These are phyloP conservation scores for Schizopygopsis malacanthus DNA, from an alignment of 2,797 vertebrate species.

Conservation along the genomic window DNA sequence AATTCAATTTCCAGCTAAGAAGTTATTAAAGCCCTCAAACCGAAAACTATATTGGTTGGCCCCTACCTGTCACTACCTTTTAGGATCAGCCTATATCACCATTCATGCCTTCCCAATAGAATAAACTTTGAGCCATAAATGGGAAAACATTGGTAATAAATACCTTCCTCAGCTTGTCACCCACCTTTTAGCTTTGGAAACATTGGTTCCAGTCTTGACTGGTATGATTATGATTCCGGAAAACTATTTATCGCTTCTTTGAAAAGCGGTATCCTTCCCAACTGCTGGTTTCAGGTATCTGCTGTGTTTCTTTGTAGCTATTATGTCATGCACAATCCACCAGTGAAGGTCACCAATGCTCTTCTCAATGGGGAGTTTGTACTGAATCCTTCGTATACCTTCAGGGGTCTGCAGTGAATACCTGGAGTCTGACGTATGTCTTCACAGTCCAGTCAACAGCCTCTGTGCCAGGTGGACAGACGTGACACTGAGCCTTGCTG, in stretches of 20 bases:
- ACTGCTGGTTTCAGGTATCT: neutral
- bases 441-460: slow-evolving; percentile 32
- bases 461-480: slow-evolving; percentile 49
- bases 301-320: slow-evolving; percentile 27
- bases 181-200: neutral
- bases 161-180: slow-evolving; percentile 22
- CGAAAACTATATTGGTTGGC: slow-evolving; percentile 25
- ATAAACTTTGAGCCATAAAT: slow-evolving; percentile 3
- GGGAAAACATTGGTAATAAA: slow-evolving; percentile 24
- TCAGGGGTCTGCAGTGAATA: slow-evolving; percentile 40
- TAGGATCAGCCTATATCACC: slow-evolving; percentile 29
- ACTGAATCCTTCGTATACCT: slow-evolving; percentile 23
- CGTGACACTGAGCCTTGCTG: slow-evolving; percentile 8
- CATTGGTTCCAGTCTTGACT: neutral
- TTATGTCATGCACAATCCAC: slow-evolving; percentile 36
- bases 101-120: neutral
- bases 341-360: slow-evolving; percentile 39
- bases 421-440: slow-evolving; percentile 42
- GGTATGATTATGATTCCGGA: neutral
- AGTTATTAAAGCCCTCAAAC: slow-evolving; percentile 32
- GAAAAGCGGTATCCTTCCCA: neutral
- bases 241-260: neutral
- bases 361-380: slow-evolving; percentile 22
- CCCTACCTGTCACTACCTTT: slow-evolving; percentile 36
- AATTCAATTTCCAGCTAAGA: slow-evolving; percentile 23